These are phyloP conservation scores for Dicyrtoma fusca DNA, from an alignment of 2,888 invertebrate species.

Conservation along the genomic window DNA sequence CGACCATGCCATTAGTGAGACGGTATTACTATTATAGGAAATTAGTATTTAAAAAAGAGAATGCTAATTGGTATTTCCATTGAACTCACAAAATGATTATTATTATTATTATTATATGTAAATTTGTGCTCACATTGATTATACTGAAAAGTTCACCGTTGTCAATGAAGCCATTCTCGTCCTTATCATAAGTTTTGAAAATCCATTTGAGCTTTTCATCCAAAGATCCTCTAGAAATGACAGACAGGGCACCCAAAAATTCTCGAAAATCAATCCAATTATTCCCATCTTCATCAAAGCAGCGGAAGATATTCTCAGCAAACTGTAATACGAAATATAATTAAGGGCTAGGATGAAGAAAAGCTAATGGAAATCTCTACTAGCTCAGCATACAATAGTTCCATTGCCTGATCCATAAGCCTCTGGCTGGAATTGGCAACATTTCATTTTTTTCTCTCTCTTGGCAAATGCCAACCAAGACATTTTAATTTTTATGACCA, in stretches of 20 bases:
- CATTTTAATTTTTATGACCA: no score
- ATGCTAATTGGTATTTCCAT: no score
- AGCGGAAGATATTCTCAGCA: slow-evolving; percentile 23
- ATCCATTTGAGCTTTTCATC: slow-evolving; percentile 24
- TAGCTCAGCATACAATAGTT: no score
- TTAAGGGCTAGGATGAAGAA: not conserved
- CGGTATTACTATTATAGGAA: no score
- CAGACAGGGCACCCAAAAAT: slow-evolving; percentile 16
- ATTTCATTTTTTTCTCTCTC: no score
- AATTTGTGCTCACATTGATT: slow-evolving; percentile 17
- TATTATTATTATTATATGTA: not conserved
- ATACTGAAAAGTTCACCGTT: not conserved
- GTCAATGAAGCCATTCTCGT: slow-evolving; percentile 20
- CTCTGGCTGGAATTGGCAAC: no score
- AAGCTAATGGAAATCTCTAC: no score
- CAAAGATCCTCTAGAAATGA: slow-evolving; percentile 13
- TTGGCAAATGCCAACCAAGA: no score
- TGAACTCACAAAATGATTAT: not conserved
- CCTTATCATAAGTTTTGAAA: slow-evolving; percentile 21
- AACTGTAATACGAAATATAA: slow-evolving; percentile 9
- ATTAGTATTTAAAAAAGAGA: no score
- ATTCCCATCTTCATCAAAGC: slow-evolving; percentile 18
- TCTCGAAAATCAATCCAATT: slow-evolving; percentile 25
- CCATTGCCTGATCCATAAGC: no score
- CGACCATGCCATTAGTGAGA: no score